These are phyloP conservation scores for Caenorhabditis remanei DNA, from an alignment of 1,140 invertebrate genomes.

Conservation along the genomic window DNA sequence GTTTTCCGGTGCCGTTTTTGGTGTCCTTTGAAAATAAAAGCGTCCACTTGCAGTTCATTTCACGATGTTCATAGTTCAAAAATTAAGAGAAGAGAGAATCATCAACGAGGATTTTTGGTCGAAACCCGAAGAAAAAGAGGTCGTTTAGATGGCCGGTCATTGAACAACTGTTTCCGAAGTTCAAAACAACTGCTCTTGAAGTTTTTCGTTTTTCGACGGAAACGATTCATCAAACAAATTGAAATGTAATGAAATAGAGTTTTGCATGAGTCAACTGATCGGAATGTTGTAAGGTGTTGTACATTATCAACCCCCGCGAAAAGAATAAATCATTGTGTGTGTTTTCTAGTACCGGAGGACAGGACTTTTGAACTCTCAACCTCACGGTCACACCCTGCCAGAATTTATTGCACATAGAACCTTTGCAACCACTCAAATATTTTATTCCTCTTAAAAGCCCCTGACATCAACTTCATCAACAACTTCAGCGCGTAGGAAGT, in stretches of 20 bases:
- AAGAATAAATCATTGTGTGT: no score
- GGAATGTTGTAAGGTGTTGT: neutral
- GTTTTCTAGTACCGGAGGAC: no score
- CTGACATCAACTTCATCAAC: no score
- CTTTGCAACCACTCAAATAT: no score
- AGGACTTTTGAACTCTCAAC: no score
- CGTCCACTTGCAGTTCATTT: neutral
- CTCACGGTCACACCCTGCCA: no score
- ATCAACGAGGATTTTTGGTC: constrained; percentile 40
- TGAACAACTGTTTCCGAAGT: constrained; percentile 36
- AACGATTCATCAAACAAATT: neutral
- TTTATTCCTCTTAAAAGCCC: no score
- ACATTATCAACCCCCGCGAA: no score
- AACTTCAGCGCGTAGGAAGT: no score
- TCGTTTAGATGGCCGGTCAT: constrained; percentile 34
- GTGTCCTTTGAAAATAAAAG: neutral
- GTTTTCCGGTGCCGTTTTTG: neutral
- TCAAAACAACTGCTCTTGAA: constrained; percentile 33
- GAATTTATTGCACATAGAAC: no score
- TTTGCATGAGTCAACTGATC: constrained; percentile 1
- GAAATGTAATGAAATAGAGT: neutral
- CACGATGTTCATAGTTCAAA: constrained; percentile 51
- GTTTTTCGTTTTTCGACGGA: neutral
- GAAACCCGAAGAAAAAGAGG: constrained; percentile 23
- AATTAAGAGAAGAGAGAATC: constrained; percentile 44